Conservation (phyloP, 2,113 vertebrate species). For the Catharus minimus region DNA sequence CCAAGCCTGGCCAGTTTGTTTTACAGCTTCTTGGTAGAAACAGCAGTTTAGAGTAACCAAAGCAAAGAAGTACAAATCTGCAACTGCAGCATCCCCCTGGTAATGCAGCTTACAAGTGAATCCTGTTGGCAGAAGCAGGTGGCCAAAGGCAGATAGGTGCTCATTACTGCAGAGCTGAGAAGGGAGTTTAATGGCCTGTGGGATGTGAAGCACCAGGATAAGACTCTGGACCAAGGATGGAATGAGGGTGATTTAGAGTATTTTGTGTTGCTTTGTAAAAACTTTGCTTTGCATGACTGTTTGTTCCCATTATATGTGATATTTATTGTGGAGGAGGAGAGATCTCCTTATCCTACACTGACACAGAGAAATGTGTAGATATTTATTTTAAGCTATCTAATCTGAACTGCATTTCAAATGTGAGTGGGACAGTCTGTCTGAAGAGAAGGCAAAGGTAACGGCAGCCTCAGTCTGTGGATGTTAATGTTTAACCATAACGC, state of each 20-base stretch:
- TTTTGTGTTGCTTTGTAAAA: slow-evolving; percentile 23
- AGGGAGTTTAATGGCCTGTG: not conserved
- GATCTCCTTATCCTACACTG: slow-evolving; percentile 4
- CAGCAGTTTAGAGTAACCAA: not conserved
- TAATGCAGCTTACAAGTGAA: not conserved
- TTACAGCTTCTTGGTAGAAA: not conserved
- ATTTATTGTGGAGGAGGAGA: slow-evolving; percentile 19
- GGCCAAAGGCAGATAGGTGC: not conserved
- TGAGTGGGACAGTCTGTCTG: not conserved
- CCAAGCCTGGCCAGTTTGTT: not conserved
- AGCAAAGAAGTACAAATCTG: not conserved
- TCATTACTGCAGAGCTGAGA: not conserved
- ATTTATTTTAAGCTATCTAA: slow-evolving; percentile 21
- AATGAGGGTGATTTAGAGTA: not conserved
- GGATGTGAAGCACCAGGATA: not conserved
- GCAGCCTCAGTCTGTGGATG: not conserved
- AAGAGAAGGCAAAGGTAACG: slow-evolving; percentile 1
- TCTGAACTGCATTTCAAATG: not conserved
- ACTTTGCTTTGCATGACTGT: slow-evolving; percentile 4
- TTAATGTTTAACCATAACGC: not conserved
- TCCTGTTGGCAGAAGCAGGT: not conserved
- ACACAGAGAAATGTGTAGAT: not conserved
- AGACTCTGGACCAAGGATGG: not conserved
- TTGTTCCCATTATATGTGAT: slow-evolving; percentile 12
- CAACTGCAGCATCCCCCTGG: not conserved